Evolutionary conservation across 2,888 invertebrate species (phyloP).

Genomic region (Plebejus anna): DNA sequence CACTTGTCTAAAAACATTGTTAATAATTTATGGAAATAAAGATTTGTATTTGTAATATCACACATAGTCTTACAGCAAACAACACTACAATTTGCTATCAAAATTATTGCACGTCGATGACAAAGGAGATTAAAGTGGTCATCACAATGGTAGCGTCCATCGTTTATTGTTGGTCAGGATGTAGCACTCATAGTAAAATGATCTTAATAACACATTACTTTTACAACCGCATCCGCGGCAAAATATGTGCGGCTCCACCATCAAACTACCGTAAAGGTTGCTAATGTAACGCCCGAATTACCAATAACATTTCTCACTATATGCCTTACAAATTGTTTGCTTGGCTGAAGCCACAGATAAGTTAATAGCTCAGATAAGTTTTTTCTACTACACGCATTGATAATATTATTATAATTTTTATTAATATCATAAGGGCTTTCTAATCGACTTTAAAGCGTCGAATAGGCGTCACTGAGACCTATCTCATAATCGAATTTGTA

Average conservation of each 20-base stretch:
- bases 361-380: too few species aligned
- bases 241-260: slow-evolving; percentile 37
- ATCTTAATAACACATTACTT: slow-evolving; percentile 63
- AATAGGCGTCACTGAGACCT: background rate
- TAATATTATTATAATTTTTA: too few species aligned
- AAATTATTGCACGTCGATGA: background rate
- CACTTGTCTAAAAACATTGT: too few species aligned
- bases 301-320: slow-evolving; percentile 3
- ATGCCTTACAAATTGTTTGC: background rate
- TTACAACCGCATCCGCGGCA: slow-evolving; percentile 48
- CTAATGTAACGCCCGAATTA: slow-evolving; percentile 33
- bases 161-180: slow-evolving; percentile 64
- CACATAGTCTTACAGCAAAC: background rate
- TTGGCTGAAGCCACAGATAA: background rate
- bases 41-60: background rate
- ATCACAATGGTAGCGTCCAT: slow-evolving; percentile 46
- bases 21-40: too few species aligned
- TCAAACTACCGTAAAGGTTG: slow-evolving; percentile 32
- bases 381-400: too few species aligned
- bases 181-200: slow-evolving; percentile 71
- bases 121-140: slow-evolving; percentile 6
- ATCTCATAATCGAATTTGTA: background rate
- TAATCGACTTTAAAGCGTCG: background rate
- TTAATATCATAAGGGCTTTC: too few species aligned
- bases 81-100: background rate